Evolutionary conservation across 2,888 invertebrate genomes (phyloP).

Genomic region (Orthosia gothica): DNA sequence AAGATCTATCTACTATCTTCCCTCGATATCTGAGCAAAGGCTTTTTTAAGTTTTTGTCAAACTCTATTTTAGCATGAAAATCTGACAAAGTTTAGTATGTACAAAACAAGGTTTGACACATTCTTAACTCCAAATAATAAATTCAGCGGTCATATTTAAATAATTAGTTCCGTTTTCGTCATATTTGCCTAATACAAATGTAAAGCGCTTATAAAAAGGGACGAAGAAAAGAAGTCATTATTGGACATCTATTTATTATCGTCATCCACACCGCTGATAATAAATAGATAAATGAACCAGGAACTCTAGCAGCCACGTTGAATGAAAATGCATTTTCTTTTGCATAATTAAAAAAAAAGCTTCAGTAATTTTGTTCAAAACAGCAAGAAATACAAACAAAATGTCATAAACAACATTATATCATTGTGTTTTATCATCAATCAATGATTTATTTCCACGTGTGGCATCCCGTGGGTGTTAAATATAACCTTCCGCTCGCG

Average conservation of each 20-base stretch:
- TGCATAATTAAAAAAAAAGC: neutral
- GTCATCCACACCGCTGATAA: no score
- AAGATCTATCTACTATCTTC: no score
- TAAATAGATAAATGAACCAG: no score
- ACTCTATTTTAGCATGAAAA: neutral
- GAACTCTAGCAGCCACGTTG: no score
- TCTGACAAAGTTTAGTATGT: no score
- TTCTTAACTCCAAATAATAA: no score
- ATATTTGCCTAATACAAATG: neutral
- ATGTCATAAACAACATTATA: neutral
- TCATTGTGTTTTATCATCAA: conserved; percentile 25
- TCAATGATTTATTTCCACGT: conserved; percentile 32
- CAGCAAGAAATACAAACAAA: neutral
- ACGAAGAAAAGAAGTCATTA: no score
- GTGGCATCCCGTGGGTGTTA: conserved; percentile 13
- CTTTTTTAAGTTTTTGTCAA: neutral
- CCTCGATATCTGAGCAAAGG: no score
- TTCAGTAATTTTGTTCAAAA: neutral
- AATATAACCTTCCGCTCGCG: conserved; percentile 12
- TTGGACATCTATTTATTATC: no score
- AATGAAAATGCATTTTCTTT: no score
- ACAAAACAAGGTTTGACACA: no score
- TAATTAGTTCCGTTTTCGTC: neutral
- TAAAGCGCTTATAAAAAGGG: no score
- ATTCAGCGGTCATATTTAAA: neutral